Percentiles rank a stretch among this genome's conserved stretches.
Evolutionary conservation across 2,797 vertebrate species (phyloP).

Genomic region (Pipistrellus pipistrellus): DNA sequence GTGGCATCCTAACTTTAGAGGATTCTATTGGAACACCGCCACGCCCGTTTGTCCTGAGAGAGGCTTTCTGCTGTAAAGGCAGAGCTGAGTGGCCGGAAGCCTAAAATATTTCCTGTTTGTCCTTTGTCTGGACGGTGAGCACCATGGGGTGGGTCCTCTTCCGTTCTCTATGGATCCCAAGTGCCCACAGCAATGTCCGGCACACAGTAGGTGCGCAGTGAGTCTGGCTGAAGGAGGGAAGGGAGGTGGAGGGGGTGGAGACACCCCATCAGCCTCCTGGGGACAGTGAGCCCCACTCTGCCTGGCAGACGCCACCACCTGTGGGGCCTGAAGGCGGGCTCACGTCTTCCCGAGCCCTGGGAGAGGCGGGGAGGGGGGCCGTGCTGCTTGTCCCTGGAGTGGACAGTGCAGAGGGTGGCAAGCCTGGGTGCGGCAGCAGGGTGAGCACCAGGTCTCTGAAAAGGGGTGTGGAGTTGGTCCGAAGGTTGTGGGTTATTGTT

Average conservation of each 20-base stretch:
- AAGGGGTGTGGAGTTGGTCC: fast-evolving
- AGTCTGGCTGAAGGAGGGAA: background rate
- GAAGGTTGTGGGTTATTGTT: too few relatives aligned
- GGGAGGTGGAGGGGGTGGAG: background rate
- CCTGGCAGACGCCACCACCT: background rate
- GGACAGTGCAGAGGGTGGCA: background rate
- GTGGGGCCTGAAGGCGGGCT: background rate
- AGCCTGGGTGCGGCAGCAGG: background rate
- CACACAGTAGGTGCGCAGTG: background rate
- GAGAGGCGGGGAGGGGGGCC: background rate
- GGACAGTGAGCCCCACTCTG: background rate
- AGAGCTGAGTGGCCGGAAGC: background rate
- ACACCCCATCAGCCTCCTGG: background rate
- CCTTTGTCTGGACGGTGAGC: background rate
- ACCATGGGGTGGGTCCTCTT: background rate
- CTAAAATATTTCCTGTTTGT: background rate
- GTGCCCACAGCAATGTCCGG: background rate
- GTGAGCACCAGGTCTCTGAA: background rate
- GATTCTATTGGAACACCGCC: background rate
- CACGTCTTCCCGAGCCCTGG: background rate
- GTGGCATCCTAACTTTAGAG: slow-evolving; percentile 8
- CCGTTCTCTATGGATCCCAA: background rate
- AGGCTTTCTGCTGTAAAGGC: background rate
- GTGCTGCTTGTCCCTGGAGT: background rate
- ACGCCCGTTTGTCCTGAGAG: background rate